These are phyloP conservation scores for Heliocidaris tuberculata DNA, from an alignment of 35 echinoderm and acorn worm species.

Conservation along the genomic window DNA sequence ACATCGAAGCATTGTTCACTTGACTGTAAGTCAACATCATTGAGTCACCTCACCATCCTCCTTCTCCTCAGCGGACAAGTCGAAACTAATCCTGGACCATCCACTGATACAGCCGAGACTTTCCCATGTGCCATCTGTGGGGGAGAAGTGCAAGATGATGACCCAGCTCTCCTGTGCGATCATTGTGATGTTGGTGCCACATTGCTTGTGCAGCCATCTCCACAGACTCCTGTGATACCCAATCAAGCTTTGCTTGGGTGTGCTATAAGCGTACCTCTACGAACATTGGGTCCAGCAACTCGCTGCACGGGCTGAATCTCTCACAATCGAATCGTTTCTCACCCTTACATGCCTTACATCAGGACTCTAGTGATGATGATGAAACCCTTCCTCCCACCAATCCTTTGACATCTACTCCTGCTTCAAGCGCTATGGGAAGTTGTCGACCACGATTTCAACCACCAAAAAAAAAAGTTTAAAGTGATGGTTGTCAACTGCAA, in stretches of 20 bases:
- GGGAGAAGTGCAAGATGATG: constrained; percentile 7
- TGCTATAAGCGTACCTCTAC: constrained; percentile 21
- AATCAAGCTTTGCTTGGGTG: constrained; percentile 38
- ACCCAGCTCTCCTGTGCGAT: constrained; percentile 11
- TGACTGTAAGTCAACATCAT: neutral
- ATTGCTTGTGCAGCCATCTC: neutral
- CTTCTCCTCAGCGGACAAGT: constrained; percentile 44
- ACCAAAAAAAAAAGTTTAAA: constrained; percentile 2
- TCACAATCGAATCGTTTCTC: neutral
- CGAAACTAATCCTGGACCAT: constrained; percentile 27
- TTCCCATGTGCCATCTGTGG: constrained; percentile 26
- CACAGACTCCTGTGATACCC: neutral
- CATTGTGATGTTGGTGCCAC: constrained; percentile 32
- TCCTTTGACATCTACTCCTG: neutral
- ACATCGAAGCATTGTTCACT: neutral
- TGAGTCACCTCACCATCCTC: neutral
- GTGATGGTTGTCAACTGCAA: constrained; percentile 37
- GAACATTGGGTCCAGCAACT: constrained; percentile 5
- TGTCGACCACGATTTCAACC: neutral
- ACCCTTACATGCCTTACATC: neutral
- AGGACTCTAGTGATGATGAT: neutral
- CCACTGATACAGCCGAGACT: neutral
- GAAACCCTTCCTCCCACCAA: neutral
- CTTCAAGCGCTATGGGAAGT: neutral
- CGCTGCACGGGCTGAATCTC: neutral